phyloP scores from a whole-genome alignment of 2,888 invertebrate species.

The Yponomeuta malinellus region DNA sequence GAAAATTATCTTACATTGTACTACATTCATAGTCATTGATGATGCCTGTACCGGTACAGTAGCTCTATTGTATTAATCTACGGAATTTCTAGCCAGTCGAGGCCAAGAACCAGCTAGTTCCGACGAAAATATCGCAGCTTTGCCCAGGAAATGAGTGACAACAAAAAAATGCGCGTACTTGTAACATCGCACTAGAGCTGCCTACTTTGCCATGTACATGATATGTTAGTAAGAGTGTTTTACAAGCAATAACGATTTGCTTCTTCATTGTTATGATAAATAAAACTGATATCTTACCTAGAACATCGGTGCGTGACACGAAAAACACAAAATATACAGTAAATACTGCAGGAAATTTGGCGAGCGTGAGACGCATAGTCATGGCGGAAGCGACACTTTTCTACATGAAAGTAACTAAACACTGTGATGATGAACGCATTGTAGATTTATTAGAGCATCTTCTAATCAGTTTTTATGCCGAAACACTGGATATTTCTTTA shows the following conservation, averaged over 20 bases:
- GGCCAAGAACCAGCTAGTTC: background rate
- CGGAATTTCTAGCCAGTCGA: background rate
- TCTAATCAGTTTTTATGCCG: constrained; percentile 45
- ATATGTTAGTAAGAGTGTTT: constrained; percentile 13
- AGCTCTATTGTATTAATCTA: background rate
- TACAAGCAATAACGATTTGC: constrained; percentile 13
- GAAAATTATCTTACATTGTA: background rate
- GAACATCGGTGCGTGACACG: constrained; percentile 55
- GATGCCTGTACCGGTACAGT: background rate
- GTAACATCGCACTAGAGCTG: background rate
- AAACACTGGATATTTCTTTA: constrained; percentile 56
- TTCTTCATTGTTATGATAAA: constrained; percentile 13
- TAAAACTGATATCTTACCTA: constrained; percentile 48
- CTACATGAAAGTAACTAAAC: constrained; percentile 49
- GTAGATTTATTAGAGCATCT: constrained; percentile 56
- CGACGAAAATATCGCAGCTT: background rate
- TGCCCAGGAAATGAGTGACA: background rate
- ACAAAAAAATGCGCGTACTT: constrained; percentile 14
- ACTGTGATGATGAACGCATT: constrained; percentile 49
- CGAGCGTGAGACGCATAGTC: constrained; percentile 61
- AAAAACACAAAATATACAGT: constrained; percentile 64
- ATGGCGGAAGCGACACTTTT: constrained; percentile 65
- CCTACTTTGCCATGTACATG: background rate
- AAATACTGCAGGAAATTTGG: constrained; percentile 58
- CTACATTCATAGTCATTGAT: background rate